Evolutionary conservation across 64 coral and sea anemone genomes (phyloP).

Genomic region (Catalaphyllia jardinei): DNA sequence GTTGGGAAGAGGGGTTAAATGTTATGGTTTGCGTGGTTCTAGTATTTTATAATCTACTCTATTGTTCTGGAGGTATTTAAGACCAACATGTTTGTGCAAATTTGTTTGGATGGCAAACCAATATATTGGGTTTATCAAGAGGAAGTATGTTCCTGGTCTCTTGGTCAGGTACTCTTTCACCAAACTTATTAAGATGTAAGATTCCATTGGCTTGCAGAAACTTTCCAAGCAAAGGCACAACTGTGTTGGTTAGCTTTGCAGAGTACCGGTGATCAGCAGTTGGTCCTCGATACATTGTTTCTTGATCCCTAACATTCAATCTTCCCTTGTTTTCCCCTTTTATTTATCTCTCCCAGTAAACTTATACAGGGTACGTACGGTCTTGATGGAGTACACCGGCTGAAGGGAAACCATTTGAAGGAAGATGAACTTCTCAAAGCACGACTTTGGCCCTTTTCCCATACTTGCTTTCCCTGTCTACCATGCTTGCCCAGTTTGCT

Average conservation of each 20-base stretch:
- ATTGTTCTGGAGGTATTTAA: neutral
- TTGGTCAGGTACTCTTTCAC: neutral
- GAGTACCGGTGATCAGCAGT: slow-evolving; percentile 26
- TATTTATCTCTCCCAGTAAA: slow-evolving; percentile 95
- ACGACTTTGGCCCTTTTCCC: slow-evolving; percentile 84
- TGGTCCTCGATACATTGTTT: neutral
- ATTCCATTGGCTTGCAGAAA: neutral
- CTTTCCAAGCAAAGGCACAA: neutral
- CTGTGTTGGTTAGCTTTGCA: slow-evolving; percentile 21
- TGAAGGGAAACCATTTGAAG: slow-evolving; percentile 90
- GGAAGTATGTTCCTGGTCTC: neutral
- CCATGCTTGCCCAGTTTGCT: slow-evolving; percentile 76
- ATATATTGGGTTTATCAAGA: neutral
- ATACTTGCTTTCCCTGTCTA: slow-evolving; percentile 67
- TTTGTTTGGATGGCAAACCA: neutral
- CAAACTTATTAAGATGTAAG: neutral
- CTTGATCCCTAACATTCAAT: slow-evolving; percentile 68
- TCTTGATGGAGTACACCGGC: slow-evolving; percentile 97
- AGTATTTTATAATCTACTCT: neutral
- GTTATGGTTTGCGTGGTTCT: neutral
- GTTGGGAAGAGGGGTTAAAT: neutral
- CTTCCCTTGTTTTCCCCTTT: slow-evolving; percentile 97
- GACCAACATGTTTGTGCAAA: slow-evolving; percentile 11
- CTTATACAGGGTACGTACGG: slow-evolving; percentile 82
- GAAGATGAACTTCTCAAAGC: slow-evolving; percentile 89